phyloP scores from a whole-genome alignment of 30 jellyfish, hydroid and myxozoan species.

The Hydractinia echinata region DNA sequence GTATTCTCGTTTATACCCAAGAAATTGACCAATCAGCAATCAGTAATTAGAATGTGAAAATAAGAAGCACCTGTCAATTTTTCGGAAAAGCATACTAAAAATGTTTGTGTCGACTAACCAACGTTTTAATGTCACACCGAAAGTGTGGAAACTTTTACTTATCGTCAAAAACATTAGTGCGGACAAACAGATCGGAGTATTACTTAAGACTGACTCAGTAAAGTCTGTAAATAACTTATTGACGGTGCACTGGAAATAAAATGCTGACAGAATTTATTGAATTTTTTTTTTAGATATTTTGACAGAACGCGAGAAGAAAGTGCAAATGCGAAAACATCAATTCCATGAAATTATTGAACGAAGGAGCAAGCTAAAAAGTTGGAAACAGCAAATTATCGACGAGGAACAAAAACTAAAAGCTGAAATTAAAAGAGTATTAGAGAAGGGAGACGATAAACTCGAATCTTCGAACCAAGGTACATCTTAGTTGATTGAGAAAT shows the following conservation, averaged over 20 bases:
- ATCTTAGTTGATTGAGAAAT: too few species aligned
- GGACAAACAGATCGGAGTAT: background rate
- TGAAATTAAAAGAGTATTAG: constrained; percentile 65
- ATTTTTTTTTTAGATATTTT: constrained; percentile 46
- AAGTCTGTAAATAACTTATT: too few species aligned
- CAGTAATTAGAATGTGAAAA: too few species aligned
- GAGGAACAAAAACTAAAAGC: constrained; percentile 76
- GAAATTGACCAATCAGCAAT: too few species aligned
- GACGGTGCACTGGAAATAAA: background rate
- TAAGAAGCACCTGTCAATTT: too few species aligned
- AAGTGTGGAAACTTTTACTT: background rate
- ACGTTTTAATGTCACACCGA: background rate
- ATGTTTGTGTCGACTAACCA: too few species aligned
- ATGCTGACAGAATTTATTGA: background rate
- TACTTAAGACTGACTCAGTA: too few species aligned
- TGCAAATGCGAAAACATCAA: constrained; percentile 59
- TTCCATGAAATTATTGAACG: constrained; percentile 60
- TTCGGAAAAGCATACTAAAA: too few species aligned
- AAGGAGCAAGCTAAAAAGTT: constrained; percentile 48
- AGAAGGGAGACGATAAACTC: constrained; percentile 7
- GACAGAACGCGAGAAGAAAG: constrained; percentile 61
- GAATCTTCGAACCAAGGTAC: constrained; percentile 24
- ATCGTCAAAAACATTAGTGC: background rate
- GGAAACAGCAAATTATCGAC: constrained; percentile 65
- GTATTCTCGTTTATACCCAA: too few species aligned